These are phyloP conservation scores for Syngnathus scovelli DNA, from an alignment of 2,113 vertebrate species.

Conservation along the genomic window DNA sequence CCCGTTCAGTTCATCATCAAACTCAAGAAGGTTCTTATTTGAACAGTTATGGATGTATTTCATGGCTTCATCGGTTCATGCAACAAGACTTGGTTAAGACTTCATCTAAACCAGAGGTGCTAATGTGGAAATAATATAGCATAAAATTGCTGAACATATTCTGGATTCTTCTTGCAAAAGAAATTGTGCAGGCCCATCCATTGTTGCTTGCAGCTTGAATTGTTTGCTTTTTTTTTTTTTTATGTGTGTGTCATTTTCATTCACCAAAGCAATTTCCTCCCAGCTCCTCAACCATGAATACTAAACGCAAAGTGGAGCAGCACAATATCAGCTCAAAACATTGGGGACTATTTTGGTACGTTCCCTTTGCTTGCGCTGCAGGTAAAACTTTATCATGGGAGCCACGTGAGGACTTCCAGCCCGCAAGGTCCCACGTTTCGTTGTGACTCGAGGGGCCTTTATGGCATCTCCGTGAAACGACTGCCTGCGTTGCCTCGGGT, in stretches of 20 bases:
- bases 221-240: constrained; percentile 48
- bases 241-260: constrained; percentile 44
- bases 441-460: constrained; percentile 43
- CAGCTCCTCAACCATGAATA: constrained; percentile 48
- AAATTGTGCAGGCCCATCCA: constrained; percentile 14
- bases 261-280: constrained; percentile 57
- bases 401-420: constrained; percentile 25
- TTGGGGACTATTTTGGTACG: constrained; percentile 45
- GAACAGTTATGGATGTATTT: no score
- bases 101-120: no score
- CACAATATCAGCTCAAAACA: constrained; percentile 34
- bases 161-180: not conserved
- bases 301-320: constrained; percentile 38
- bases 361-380: constrained; percentile 62
- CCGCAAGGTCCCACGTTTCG: constrained; percentile 19
- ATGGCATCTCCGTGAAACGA: constrained; percentile 42
- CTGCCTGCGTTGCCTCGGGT: constrained; percentile 39
- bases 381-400: constrained; percentile 62
- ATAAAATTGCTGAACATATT: not conserved
- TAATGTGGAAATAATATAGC: not conserved
- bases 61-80: no score
- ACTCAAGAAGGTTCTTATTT: not conserved
- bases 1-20: not conserved
- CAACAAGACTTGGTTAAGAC: no score
- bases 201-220: constrained; percentile 46